Evolutionary conservation across 2,797 vertebrate species (phyloP).

Genomic region (Crocodylus rhombifer): DNA sequence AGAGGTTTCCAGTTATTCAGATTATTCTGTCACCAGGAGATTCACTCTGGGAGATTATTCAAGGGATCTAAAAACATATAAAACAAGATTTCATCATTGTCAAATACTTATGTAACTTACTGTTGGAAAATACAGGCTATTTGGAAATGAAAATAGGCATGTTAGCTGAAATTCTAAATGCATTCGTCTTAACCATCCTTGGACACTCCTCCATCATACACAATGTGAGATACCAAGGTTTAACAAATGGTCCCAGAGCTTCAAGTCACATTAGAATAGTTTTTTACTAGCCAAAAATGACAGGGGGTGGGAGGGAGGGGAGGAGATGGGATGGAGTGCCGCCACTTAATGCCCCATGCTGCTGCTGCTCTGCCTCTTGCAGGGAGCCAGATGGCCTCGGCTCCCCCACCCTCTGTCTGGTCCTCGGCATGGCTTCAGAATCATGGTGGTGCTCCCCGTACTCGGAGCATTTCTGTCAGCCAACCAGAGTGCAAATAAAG

Average conservation of each 20-base stretch:
- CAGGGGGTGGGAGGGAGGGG: no score
- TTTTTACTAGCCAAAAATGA: not conserved
- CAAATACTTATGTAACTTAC: not conserved
- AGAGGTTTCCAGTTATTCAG: not conserved
- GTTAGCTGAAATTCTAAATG: not conserved
- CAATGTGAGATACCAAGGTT: not conserved
- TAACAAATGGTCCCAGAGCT: not conserved
- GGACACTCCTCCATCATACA: not conserved
- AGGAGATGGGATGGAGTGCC: no score
- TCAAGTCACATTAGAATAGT: not conserved
- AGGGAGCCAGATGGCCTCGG: no score
- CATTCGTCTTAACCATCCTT: not conserved
- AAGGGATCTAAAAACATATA: not conserved
- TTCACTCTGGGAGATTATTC: constrained; percentile 20
- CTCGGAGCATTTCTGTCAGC: no score
- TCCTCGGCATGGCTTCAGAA: no score
- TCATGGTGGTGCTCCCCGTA: no score
- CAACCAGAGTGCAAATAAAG: no score
- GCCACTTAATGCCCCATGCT: no score
- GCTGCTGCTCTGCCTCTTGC: no score
- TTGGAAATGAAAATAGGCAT: not conserved
- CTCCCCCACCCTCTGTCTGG: no score
- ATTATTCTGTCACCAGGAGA: constrained; percentile 27
- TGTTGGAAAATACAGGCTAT: not conserved
- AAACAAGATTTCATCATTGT: not conserved